Conservation (phyloP, 2,888 invertebrate species). For the Drosophila nigricruria region DNA sequence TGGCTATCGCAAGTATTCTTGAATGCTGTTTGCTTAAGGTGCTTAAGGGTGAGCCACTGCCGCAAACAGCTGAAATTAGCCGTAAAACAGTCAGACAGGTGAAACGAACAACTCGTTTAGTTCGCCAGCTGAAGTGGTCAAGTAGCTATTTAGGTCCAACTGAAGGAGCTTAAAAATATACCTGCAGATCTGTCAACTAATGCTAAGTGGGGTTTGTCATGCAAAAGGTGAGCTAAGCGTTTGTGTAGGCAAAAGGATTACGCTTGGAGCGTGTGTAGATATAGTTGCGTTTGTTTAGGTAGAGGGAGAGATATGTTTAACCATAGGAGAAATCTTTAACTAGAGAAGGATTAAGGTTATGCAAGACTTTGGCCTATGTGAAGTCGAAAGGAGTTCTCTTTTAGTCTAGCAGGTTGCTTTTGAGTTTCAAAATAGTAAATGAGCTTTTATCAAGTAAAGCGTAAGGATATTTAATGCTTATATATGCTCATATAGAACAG, state of each 20-base stretch:
- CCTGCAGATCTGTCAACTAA: not conserved
- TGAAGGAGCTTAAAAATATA: not conserved
- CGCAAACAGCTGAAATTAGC: conserved; percentile 17
- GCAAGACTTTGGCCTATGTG: not conserved
- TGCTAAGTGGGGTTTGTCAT: not conserved
- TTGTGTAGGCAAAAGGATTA: not conserved
- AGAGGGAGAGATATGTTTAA: not conserved
- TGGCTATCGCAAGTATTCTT: conserved; percentile 7
- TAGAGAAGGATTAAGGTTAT: not conserved
- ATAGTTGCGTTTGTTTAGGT: not conserved
- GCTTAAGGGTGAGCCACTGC: conserved; percentile 11
- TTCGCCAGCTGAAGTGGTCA: conserved; percentile 23
- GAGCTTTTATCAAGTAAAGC: not conserved
- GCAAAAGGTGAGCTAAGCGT: not conserved
- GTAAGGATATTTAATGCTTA: too few relatives aligned
- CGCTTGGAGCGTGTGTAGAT: too few relatives aligned
- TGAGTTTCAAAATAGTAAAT: not conserved
- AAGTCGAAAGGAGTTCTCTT: not conserved
- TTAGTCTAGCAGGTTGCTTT: not conserved
- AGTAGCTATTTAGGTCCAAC: conserved; percentile 4
- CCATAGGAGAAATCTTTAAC: not conserved
- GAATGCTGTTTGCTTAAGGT: conserved; percentile 11
- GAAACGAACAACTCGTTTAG: conserved; percentile 19
- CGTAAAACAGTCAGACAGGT: conserved; percentile 3
- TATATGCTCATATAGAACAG: too few relatives aligned